Base-by-base conservation (phyloP, 64 coral and sea anemone species). In the Hydrozoanthus tunicans region DNA sequence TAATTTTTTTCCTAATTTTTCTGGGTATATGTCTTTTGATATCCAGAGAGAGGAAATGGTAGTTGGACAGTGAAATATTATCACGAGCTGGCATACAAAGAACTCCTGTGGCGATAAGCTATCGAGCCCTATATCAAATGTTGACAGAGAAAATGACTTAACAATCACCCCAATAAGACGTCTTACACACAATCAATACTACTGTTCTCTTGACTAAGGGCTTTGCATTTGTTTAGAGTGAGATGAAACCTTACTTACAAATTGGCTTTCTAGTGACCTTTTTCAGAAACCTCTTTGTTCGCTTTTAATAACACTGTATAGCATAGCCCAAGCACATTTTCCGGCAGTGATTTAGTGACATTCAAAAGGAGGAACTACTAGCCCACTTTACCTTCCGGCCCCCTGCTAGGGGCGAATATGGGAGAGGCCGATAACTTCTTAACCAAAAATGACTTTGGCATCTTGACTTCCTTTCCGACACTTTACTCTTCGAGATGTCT, bases 361-460 rank as follows among this genome's bases (percentile, higher is more conserved):
- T 88, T 88, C 70, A 90, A 90, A 82, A 58, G 32, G 62, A 57
- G 8, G 15, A 56, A 51, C 43, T 27, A 12, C 11, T 53, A 9
- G 32, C 0, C 32, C 32, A 7, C 53, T 78, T 73, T 96, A 96
- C 95, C 95, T 96, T 89, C 77, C 2, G 66, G 27, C 59, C 51
- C 62, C 82, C 89, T 94, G 66, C 76, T 82, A 82, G 81, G 92
- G 2, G 54, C 26, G 24, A 76, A 74, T 62, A 63, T 25, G 13
- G 91, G 59, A 9, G 59, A 43, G 20, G 88, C 73, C 62, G 92
- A 88, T 59, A 70, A 96, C 90, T 96, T 96, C 79, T 96, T 96
- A 7, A 96, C 92, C 55, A 96, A 83, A 64, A 96, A 96, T 53
- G 95, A 93, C 89, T 92, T 89, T 17, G 95, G 95, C 95, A 96